Conservation (phyloP, 2,888 invertebrate species). For the Pilophorus perplexus region DNA sequence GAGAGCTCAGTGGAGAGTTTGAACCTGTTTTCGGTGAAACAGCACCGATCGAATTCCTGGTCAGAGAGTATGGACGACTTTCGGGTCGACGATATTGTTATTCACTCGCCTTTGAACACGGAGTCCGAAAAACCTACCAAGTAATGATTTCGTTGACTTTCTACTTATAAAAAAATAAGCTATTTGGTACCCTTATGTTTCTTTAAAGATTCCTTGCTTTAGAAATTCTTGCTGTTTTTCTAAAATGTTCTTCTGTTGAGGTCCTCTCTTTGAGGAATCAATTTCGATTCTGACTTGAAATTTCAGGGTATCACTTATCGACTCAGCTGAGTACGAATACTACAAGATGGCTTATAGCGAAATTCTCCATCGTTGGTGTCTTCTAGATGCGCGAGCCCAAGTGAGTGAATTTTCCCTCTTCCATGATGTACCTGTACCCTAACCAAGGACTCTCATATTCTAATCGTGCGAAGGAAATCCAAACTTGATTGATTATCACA, state of each 20-base stretch:
- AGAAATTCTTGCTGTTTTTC: no score
- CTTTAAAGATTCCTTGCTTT: no score
- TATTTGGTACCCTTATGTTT: no score
- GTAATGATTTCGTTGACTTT: background rate
- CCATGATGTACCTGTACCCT: no score
- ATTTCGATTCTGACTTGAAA: no score
- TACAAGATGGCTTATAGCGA: slow-evolving; percentile 87
- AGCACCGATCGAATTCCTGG: slow-evolving; percentile 80
- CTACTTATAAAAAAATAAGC: background rate
- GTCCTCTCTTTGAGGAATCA: no score
- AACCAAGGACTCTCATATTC: no score
- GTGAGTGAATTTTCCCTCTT: no score
- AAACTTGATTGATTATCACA: no score
- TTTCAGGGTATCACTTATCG: slow-evolving; percentile 7
- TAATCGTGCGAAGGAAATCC: no score
- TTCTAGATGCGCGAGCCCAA: slow-evolving; percentile 73
- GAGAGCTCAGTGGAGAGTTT: slow-evolving; percentile 77
- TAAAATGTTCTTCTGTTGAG: no score
- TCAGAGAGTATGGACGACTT: slow-evolving; percentile 79
- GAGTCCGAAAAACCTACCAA: slow-evolving; percentile 45
- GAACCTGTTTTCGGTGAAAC: slow-evolving; percentile 67
- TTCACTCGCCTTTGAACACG: slow-evolving; percentile 45
- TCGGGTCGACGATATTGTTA: slow-evolving; percentile 49
- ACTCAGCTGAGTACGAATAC: slow-evolving; percentile 47
- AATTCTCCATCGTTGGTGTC: slow-evolving; percentile 79